Base-by-base conservation (phyloP, 2,797 vertebrate species). In the Distichodus sexfasciatus region DNA sequence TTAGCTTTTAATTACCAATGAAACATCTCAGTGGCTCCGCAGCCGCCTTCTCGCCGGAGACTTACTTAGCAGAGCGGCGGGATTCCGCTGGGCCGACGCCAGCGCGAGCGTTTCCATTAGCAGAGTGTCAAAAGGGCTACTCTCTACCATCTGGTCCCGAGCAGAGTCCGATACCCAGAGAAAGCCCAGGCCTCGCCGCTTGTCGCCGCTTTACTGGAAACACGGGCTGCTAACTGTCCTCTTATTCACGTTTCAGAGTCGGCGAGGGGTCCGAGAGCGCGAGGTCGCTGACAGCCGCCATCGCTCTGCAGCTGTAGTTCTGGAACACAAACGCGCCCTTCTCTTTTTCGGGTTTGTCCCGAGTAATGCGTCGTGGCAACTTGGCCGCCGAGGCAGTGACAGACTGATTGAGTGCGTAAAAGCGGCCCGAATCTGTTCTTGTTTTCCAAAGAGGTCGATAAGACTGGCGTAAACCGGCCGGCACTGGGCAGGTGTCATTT, bases 1-100 rank as follows among this genome's bases (percentile, higher is more conserved):
- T 72, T 28, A 65, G 58, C 23, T 69, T 73, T 76, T 74, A 81
- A 84, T 82, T 58, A 64, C 43, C 62, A 59, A 40, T 77, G 78
- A 85, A 84, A 72, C 71, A 72, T 70, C 62, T 63, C 43, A 46
- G 62, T 62, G 54, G 71, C 47, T 74, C 36, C 65, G 55, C 58
- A 54, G 63, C 35, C 55, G 24, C 38, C 35, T 35, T 17, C 35
- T 46, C 43, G 54, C 23, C 26, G 15, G 33, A 48, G 41, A 65
- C 48, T 64, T 66, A 48, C 71, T 77, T 57, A 70, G 41, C 48
- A 33, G 61, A 70, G 55, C 75, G 70, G 55, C 40, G 47, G 48
- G 38, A 54, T 40, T 62, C 55, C 19, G 55, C 35, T 77, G 71
- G 71, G 66, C 19, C 17, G 12, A 24, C 21, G 72, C 69, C 40